phyloP scores from a whole-genome alignment of 2,888 invertebrate genomes.

The Anaspis maculata region DNA sequence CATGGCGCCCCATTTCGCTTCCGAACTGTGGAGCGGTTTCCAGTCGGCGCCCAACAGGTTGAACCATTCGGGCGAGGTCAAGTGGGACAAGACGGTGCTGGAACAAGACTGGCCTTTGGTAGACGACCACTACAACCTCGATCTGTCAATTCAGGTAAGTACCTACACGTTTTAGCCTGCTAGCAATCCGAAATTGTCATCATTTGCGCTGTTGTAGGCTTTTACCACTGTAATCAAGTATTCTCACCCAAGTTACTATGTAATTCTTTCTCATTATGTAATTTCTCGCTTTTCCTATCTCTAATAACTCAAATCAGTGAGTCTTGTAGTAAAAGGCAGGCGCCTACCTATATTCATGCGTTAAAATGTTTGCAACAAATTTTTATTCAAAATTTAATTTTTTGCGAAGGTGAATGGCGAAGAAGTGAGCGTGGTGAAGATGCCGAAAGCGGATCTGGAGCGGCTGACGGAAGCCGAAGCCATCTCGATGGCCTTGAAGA shows the following conservation, averaged over 20 bases:
- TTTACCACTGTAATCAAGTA: no score
- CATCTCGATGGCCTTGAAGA: conserved; percentile 45
- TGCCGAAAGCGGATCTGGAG: conserved; percentile 46
- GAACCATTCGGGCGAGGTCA: conserved; percentile 46
- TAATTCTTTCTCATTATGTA: no score
- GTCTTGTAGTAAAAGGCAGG: not conserved
- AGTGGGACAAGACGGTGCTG: conserved; percentile 62
- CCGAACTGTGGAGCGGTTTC: conserved; percentile 83
- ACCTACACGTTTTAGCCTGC: no score
- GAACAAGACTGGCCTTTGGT: conserved; percentile 73
- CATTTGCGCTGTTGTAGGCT: no score
- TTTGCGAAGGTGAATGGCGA: conserved; percentile 44
- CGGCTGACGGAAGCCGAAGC: conserved; percentile 47
- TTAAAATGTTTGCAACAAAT: not conserved
- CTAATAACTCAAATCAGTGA: no score
- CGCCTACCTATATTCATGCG: not conserved
- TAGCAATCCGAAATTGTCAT: no score
- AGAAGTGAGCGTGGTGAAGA: conserved; percentile 45
- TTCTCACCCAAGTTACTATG: no score
- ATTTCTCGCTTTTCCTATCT: no score
- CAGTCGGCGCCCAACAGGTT: conserved; percentile 54
- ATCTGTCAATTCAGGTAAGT: conserved; percentile 54
- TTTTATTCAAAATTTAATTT: conserved; percentile 23
- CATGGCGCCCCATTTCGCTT: conserved; percentile 84
- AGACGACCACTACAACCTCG: conserved; percentile 59